A percentile compares a stretch with the other conserved stretches of the same genome.
Conservation (phyloP, 2,113 vertebrate species). For the Lepidothrix coronata region DNA sequence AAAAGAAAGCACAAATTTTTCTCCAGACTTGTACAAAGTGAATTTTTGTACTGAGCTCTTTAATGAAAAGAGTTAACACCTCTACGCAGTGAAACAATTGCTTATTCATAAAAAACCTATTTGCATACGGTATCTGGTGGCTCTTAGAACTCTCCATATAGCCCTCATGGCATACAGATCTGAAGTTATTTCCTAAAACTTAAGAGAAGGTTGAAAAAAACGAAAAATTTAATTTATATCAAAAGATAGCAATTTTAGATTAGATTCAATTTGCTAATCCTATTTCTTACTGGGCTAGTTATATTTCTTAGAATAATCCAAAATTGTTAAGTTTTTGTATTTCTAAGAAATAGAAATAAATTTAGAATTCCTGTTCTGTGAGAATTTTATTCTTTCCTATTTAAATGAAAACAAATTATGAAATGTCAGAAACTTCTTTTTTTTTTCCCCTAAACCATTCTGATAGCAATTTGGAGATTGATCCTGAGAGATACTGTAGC, state of each 20-base stretch:
- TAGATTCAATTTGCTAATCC: not conserved
- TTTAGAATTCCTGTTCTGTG: not conserved
- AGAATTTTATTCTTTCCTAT: not conserved
- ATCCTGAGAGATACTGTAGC: not conserved
- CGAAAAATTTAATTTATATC: not conserved
- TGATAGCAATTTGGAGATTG: not conserved
- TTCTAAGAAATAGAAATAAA: not conserved
- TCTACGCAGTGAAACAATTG: not conserved
- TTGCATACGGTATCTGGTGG: not conserved
- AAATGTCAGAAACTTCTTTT: not conserved
- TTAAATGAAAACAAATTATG: not conserved
- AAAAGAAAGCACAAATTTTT: not conserved
- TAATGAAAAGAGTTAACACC: not conserved
- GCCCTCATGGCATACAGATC: not conserved
- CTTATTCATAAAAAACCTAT: not conserved
- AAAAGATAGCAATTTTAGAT: not conserved
- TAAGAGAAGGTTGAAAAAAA: not conserved
- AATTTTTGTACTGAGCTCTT: not conserved
- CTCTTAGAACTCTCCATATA: not conserved
- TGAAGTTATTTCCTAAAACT: not conserved
- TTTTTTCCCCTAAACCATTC: not conserved
- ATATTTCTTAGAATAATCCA: not conserved
- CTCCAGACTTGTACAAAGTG: not conserved
- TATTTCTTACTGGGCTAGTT: not conserved
- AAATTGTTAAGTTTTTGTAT: not conserved